phyloP scores from a whole-genome alignment of 2,113 vertebrate species.

The Lepus timidus region DNA sequence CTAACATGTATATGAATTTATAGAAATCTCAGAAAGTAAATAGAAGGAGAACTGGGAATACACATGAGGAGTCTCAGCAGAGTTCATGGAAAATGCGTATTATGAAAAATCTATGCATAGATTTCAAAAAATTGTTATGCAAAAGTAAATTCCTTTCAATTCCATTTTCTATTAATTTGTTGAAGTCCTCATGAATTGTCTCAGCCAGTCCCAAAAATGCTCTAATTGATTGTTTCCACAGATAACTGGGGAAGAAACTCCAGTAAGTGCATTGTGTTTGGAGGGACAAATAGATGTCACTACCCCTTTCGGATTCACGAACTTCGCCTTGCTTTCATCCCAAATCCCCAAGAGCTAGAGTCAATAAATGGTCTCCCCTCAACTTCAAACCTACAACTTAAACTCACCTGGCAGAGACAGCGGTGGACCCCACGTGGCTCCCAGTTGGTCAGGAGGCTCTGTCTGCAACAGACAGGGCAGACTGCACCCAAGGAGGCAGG shows the following conservation, averaged over 20 bases:
- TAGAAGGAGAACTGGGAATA: neutral
- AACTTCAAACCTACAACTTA: neutral
- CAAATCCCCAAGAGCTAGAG: neutral
- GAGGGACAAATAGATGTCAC: neutral
- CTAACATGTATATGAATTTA: neutral
- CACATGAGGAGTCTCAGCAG: too few relatives aligned
- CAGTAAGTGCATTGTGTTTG: neutral
- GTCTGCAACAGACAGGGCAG: neutral
- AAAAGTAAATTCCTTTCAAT: too few relatives aligned
- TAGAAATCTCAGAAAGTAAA: neutral
- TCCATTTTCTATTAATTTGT: too few relatives aligned
- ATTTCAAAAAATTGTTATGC: too few relatives aligned
- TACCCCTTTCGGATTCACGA: neutral
- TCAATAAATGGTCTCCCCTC: neutral
- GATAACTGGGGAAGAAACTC: neutral
- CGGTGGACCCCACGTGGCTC: neutral
- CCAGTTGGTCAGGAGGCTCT: neutral
- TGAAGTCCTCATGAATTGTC: neutral
- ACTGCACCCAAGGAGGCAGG: neutral
- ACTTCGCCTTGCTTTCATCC: neutral
- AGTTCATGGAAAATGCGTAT: too few relatives aligned
- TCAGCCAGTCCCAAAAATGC: neutral
- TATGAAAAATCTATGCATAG: too few relatives aligned
- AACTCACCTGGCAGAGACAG: neutral
- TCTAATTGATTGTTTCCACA: neutral